A percentile compares a stretch with the other conserved stretches of the same genome.
Evolutionary conservation across 2,797 vertebrate species (phyloP).

Genomic region (Syngnathus acus): DNA sequence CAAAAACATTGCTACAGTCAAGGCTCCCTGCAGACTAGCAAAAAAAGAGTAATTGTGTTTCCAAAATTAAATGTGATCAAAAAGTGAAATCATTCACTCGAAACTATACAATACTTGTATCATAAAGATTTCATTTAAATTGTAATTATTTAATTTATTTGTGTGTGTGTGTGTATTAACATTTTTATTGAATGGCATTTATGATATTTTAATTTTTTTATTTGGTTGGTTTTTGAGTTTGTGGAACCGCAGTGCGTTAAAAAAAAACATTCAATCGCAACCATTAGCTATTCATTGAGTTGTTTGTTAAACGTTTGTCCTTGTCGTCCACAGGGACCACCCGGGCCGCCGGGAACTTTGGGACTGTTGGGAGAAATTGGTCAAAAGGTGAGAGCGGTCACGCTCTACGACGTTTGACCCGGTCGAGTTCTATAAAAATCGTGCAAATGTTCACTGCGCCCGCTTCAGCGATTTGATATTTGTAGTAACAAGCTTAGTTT

Average conservation of each 20-base stretch:
- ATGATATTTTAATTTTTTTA: too few species aligned
- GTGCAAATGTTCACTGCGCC: too few species aligned
- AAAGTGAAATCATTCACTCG: neutral
- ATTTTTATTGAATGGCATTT: too few species aligned
- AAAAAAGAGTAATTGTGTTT: neutral
- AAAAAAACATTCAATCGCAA: neutral
- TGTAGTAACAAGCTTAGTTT: too few species aligned
- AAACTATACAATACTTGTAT: neutral
- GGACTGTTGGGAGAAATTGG: constrained; percentile 89
- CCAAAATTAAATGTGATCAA: neutral
- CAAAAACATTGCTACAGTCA: neutral
- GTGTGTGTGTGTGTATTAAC: too few species aligned
- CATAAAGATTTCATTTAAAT: too few species aligned
- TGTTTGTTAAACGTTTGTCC: constrained; percentile 7
- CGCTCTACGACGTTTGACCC: too few species aligned
- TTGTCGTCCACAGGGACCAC: constrained; percentile 72
- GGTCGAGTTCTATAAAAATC: too few species aligned
- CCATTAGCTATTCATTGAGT: neutral
- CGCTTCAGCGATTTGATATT: too few species aligned
- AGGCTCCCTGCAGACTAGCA: neutral
- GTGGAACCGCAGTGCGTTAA: too few species aligned
- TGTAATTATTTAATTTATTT: too few species aligned
- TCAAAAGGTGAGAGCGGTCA: constrained; percentile 71
- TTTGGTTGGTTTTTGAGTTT: too few species aligned
- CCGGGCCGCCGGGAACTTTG: constrained; percentile 78